These are phyloP conservation scores for Heteractis magnifica DNA, from an alignment of 92 coral and sea anemone genomes.

Conservation along the genomic window DNA sequence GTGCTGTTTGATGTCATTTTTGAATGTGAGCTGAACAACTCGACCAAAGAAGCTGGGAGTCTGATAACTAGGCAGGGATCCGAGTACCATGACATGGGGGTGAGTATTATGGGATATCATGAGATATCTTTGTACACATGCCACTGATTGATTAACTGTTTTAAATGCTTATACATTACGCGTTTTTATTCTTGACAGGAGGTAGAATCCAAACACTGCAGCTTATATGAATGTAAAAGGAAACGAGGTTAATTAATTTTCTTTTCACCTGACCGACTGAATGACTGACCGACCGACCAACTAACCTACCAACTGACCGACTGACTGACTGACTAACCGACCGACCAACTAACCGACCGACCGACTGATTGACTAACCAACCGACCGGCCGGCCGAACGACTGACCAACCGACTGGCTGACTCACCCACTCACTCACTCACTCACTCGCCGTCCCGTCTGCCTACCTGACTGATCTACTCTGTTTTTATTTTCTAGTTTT, in stretches of 20 bases:
- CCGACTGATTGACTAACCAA: too few relatives aligned
- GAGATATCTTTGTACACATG: background rate
- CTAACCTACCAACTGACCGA: too few relatives aligned
- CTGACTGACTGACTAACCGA: too few relatives aligned
- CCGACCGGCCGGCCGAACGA: too few relatives aligned
- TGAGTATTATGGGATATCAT: slow-evolving; percentile 4
- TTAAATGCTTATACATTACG: too few relatives aligned
- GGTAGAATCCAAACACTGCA: background rate
- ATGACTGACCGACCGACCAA: background rate
- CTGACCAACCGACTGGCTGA: too few relatives aligned
- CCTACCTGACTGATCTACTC: too few relatives aligned
- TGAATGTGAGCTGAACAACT: slow-evolving; percentile 44
- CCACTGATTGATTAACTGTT: too few relatives aligned
- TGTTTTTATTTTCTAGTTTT: slow-evolving; percentile 12
- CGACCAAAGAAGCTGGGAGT: slow-evolving; percentile 21
- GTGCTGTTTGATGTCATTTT: background rate
- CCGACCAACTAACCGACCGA: too few relatives aligned
- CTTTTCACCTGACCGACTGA: background rate
- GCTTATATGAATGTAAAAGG: background rate
- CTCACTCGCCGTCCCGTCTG: too few relatives aligned
- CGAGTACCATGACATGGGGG: slow-evolving; percentile 38
- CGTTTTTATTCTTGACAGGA: background rate
- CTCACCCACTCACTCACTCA: too few relatives aligned
- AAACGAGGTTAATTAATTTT: background rate
- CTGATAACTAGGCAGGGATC: slow-evolving; percentile 8